phyloP scores from a whole-genome alignment of 37 sponge, comb jelly and placozoan genomes.

The Theonella swinhoei region DNA sequence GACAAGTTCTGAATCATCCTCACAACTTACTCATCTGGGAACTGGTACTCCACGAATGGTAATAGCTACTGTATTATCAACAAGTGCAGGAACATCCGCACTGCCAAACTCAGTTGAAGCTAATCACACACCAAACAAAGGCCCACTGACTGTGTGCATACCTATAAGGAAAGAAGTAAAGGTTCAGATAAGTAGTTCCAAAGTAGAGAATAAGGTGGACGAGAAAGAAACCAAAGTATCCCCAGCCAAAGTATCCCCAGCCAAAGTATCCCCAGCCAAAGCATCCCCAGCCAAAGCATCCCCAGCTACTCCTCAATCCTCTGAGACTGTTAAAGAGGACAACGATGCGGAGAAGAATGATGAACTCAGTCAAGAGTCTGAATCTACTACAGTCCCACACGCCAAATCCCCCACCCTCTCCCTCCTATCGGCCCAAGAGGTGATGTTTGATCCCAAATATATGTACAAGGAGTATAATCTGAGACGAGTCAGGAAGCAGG shows the following conservation, averaged over 20 bases:
- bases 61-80: background rate
- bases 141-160: background rate
- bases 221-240: background rate
- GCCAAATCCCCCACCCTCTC: background rate
- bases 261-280: background rate
- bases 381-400: background rate
- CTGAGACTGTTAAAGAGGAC: background rate
- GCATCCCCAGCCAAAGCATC: background rate
- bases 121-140: background rate
- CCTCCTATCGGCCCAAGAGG: background rate
- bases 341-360: background rate
- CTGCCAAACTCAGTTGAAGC: too few species aligned
- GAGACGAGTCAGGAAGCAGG: background rate
- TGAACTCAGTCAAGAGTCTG: background rate
- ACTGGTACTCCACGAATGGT: background rate
- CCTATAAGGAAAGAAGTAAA: background rate
- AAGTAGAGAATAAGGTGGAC: background rate
- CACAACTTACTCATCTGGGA: too few species aligned
- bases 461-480: conserved; percentile 45
- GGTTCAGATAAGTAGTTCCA: background rate
- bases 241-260: background rate
- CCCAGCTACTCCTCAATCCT: too few species aligned
- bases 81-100: background rate
- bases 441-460: background rate
- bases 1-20: too few species aligned